phyloP scores from a whole-genome alignment of 1,140 invertebrate species.

The Vanessa atalanta region DNA sequence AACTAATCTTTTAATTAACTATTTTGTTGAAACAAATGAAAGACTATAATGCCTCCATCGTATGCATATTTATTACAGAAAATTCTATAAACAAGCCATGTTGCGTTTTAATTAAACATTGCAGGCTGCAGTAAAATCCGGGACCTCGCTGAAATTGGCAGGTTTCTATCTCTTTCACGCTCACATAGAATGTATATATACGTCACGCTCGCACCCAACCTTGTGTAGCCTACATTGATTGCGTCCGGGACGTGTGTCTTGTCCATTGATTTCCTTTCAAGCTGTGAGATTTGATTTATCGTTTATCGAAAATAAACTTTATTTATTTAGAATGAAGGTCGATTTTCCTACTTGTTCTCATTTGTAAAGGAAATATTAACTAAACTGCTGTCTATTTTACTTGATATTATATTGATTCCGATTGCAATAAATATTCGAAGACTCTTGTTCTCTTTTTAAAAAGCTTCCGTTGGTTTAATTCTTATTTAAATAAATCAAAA shows the following conservation, averaged over 20 bases:
- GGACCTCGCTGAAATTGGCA: conserved; percentile 25
- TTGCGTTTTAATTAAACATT: conserved; percentile 26
- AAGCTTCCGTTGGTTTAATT: too few relatives aligned
- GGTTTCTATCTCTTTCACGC: conserved; percentile 16
- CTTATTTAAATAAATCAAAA: too few relatives aligned
- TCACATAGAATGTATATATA: conserved; percentile 10
- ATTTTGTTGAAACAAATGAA: too few relatives aligned
- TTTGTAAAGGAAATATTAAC: neutral
- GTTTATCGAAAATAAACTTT: conserved; percentile 6
- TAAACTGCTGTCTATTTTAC: too few relatives aligned
- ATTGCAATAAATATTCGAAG: too few relatives aligned
- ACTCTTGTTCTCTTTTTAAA: too few relatives aligned
- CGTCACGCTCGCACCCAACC: conserved; percentile 35
- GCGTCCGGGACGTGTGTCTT: conserved; percentile 40
- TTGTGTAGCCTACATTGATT: conserved; percentile 45
- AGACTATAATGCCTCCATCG: neutral
- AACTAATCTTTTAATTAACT: too few relatives aligned
- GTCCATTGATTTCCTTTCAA: conserved; percentile 34
- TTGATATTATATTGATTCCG: too few relatives aligned
- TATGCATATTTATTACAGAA: neutral
- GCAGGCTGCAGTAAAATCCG: conserved; percentile 35
- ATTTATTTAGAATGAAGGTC: conserved; percentile 7
- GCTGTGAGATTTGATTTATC: conserved; percentile 25
- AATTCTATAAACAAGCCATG: conserved; percentile 6
- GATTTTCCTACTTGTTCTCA: neutral